These are phyloP conservation scores for Lycaena phlaeas DNA, from an alignment of 2,888 invertebrate species.

Conservation along the genomic window DNA sequence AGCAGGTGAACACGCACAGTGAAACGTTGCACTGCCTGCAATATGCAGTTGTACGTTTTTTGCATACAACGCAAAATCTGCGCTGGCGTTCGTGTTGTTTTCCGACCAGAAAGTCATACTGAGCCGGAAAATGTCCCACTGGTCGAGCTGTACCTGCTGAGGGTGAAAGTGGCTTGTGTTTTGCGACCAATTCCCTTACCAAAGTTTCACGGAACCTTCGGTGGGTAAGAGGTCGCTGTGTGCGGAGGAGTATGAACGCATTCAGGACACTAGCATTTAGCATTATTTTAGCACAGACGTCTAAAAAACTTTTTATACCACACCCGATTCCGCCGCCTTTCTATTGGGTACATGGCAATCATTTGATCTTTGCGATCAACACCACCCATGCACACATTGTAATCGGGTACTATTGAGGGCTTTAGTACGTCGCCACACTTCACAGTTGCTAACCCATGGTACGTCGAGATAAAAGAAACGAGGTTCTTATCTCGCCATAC, in stretches of 20 bases:
- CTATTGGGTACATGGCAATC: slow-evolving; percentile 20
- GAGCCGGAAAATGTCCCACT: slow-evolving; percentile 7
- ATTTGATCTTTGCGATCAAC: slow-evolving; percentile 17
- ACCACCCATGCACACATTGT: too few relatives aligned
- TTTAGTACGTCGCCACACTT: slow-evolving; percentile 8
- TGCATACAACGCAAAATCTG: slow-evolving; percentile 14
- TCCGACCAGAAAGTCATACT: slow-evolving; percentile 10
- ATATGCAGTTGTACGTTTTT: slow-evolving; percentile 15
- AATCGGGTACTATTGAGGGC: slow-evolving; percentile 15
- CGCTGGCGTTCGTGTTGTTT: slow-evolving; percentile 8
- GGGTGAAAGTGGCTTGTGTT: slow-evolving; percentile 6
- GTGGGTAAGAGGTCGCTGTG: slow-evolving; percentile 8
- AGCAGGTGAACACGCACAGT: slow-evolving; percentile 16
- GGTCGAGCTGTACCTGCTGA: neutral
- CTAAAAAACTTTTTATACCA: slow-evolving; percentile 22
- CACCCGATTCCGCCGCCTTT: slow-evolving; percentile 15
- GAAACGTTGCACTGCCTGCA: slow-evolving; percentile 14
- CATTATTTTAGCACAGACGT: too few relatives aligned
- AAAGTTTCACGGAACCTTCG: slow-evolving; percentile 13
- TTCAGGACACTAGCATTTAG: slow-evolving; percentile 18
- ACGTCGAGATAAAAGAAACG: slow-evolving; percentile 17
- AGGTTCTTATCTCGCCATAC: slow-evolving; percentile 23
- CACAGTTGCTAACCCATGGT: slow-evolving; percentile 15
- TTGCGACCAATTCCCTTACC: slow-evolving; percentile 9
- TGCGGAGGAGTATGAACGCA: slow-evolving; percentile 10